Evolutionary conservation across 2,797 vertebrate genomes (phyloP), one percentile per base, ranked within the genome.

Genomic region (Typhlichthys subterraneus): DNA sequence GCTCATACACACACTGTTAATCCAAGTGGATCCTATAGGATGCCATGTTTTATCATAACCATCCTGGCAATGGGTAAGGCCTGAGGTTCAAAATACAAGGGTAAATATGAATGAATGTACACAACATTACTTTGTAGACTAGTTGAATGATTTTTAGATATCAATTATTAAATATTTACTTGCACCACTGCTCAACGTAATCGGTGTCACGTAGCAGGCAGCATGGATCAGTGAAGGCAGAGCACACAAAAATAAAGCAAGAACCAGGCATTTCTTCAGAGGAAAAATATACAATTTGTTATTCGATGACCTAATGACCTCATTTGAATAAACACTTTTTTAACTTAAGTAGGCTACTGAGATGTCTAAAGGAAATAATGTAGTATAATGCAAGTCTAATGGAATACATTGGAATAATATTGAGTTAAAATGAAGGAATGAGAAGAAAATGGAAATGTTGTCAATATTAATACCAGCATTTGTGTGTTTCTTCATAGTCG

Each of bases 201-300:
- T 0, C 0, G 0, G 0, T 0, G 1, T 68, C 0, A 0, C 0
- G 1, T 0, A 46, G 60, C 91, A 92, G 0, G 0, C 0, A 12
- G 73, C 70, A 2, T 84, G 31, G 57, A 67, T 55, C 67, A 81
- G 46, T 12, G 85, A 57, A n/a, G 57, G 45, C 42, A 86, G 49
- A 58, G 70, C 14, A 23, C 73, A 83, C 1, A 91, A 62, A 61
- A 92, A 45, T 71, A 87, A 15, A 62, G 60, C 69, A 46, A 79
- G 6, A 67, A 57, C 59, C 59, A 84, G 53, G 33, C 51, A 81
- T 61, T 82, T 87, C 88, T 90, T 56, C 7, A 73, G 0, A 65
- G 12, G 14, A 49, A 51, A 59, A 63, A 50, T 10, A 59, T 70
- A 59, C 0, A 15, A 57, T 55, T 65, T 65, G 6, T 12, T 31